A percentile compares a stretch with the other conserved stretches of the same genome.
phyloP scores from a whole-genome alignment of 2,797 vertebrate genomes.

The Crotalus adamanteus region DNA sequence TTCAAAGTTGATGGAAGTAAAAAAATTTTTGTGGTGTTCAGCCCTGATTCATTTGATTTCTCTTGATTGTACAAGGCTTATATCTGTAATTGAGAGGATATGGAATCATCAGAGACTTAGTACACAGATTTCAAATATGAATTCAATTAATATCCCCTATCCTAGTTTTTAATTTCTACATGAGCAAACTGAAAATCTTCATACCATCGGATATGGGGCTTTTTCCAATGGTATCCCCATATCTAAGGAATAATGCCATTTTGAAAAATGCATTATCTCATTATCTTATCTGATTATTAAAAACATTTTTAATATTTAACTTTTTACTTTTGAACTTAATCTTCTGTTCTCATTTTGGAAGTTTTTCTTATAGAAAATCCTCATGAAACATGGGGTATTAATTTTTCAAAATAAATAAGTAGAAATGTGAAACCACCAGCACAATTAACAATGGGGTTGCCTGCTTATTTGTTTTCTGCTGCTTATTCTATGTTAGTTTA shows the following conservation, averaged over 20 bases:
- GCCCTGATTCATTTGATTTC: not conserved
- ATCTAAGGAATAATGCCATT: not conserved
- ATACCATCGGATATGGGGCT: not conserved
- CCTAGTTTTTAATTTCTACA: not conserved
- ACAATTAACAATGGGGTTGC: not conserved
- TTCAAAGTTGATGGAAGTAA: not conserved
- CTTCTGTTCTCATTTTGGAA: not conserved
- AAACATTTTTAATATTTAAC: not conserved
- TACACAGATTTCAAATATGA: not conserved
- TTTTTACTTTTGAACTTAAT: not conserved
- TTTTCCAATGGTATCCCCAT: not conserved
- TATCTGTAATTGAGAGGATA: not conserved
- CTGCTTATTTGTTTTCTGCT: not conserved
- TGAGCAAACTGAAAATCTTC: not conserved
- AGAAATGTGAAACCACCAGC: not conserved
- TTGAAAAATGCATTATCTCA: not conserved
- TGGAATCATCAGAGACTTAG: not conserved
- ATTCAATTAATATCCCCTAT: not conserved
- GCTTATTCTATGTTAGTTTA: constrained; percentile 12
- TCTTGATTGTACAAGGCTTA: not conserved
- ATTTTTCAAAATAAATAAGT: not conserved
- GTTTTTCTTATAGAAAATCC: not conserved
- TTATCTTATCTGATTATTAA: not conserved
- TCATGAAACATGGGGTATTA: not conserved
- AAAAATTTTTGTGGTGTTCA: not conserved